Evolutionary conservation across 2,888 invertebrate genomes (phyloP).

Genomic region (Blastobasis lacticolella): DNA sequence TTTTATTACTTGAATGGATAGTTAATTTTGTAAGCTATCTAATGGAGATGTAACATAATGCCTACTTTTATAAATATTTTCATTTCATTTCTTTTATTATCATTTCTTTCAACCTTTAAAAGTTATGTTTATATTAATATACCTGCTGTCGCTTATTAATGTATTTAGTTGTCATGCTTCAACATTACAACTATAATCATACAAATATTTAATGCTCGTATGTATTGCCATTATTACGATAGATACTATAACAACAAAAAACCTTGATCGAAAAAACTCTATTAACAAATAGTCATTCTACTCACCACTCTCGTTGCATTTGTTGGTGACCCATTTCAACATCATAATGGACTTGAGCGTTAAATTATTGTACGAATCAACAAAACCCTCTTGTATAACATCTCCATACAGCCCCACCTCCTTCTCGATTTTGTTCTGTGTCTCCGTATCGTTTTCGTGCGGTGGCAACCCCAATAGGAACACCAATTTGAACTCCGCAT

Average conservation of each 20-base stretch:
- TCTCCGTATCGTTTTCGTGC: constrained; percentile 71
- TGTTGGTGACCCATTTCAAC: constrained; percentile 84
- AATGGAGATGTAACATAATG: too few species aligned
- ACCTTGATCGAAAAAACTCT: not conserved
- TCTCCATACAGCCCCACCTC: constrained; percentile 82
- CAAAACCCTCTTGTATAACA: constrained; percentile 87
- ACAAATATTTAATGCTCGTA: too few species aligned
- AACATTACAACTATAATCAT: too few species aligned
- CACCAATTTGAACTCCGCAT: constrained; percentile 48
- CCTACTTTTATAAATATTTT: too few species aligned
- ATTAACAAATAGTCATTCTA: constrained; percentile 5
- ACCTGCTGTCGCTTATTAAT: too few species aligned
- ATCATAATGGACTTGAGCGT: constrained; percentile 90
- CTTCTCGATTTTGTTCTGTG: constrained; percentile 76
- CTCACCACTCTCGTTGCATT: constrained; percentile 75
- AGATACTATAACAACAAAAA: not conserved
- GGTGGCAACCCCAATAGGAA: constrained; percentile 77
- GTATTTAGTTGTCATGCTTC: too few species aligned
- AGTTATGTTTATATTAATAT: too few species aligned
- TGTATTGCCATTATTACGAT: not conserved
- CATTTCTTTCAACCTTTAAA: too few species aligned
- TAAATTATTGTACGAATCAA: constrained; percentile 90
- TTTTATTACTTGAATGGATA: too few species aligned
- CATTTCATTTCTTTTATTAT: too few species aligned
- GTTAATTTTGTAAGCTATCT: too few species aligned